Conservation (phyloP, 30 jellyfish, hydroid and myxozoan genomes). For the Cassiopea andromeda region DNA sequence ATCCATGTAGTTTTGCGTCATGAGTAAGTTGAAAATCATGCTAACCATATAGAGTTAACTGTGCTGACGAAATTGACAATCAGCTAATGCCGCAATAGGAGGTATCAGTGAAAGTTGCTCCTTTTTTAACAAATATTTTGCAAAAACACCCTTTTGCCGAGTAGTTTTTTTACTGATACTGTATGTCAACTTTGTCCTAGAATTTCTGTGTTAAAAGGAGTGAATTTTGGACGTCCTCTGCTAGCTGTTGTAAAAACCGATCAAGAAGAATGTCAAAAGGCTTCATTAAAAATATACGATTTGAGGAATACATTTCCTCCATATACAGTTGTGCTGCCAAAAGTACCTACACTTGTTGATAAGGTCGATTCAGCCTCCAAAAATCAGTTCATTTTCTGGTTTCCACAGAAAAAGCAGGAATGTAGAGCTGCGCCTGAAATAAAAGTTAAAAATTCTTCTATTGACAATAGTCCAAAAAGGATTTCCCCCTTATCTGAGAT, state of each 20-base stretch:
- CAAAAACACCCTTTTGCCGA: too few relatives aligned
- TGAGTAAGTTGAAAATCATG: too few relatives aligned
- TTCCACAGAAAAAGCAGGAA: background rate
- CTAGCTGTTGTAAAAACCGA: conserved; percentile 56
- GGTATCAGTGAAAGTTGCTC: too few relatives aligned
- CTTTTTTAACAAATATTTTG: too few relatives aligned
- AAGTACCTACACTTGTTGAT: conserved; percentile 15
- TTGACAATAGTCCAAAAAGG: background rate
- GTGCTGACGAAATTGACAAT: too few relatives aligned
- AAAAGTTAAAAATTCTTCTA: conserved; percentile 1
- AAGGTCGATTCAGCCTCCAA: background rate
- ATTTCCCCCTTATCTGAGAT: background rate
- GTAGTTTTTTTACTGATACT: too few relatives aligned
- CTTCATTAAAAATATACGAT: conserved; percentile 28
- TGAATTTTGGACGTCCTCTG: conserved; percentile 31
- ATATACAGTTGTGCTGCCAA: conserved; percentile 27
- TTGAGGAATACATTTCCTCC: conserved; percentile 50
- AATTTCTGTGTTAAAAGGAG: conserved; percentile 40
- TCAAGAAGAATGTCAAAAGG: conserved; percentile 7
- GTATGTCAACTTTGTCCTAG: background rate
- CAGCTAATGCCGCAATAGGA: too few relatives aligned
- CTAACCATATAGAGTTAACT: too few relatives aligned
- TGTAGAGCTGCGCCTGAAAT: conserved; percentile 1
- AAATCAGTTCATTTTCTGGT: conserved; percentile 43
- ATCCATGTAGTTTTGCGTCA: too few relatives aligned